Evolutionary conservation across 2,888 invertebrate species (phyloP).

Genomic region (Aspidiotus rigidus): DNA sequence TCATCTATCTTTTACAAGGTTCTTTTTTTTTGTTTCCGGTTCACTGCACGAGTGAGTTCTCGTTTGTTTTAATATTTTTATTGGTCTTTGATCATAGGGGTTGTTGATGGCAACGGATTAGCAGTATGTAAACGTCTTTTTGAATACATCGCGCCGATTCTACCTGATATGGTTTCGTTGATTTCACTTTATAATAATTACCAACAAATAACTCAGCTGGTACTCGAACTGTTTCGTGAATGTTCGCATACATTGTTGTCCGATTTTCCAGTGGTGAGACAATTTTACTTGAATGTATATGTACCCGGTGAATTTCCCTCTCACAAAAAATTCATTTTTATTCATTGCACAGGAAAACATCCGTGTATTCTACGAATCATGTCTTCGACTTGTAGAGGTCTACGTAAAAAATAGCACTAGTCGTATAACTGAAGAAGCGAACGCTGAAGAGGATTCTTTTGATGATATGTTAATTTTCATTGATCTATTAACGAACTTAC

Average conservation of each 20-base stretch:
- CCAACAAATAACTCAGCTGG: slow-evolving; percentile 64
- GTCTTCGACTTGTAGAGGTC: slow-evolving; percentile 58
- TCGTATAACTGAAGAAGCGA: slow-evolving; percentile 53
- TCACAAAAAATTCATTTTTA: too few species aligned
- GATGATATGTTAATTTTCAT: slow-evolving; percentile 70
- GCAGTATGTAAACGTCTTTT: slow-evolving; percentile 48
- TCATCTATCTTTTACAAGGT: slow-evolving; percentile 64
- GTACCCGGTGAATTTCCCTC: too few species aligned
- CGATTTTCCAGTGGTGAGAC: slow-evolving; percentile 46
- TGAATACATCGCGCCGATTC: slow-evolving; percentile 54
- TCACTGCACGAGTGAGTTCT: neutral
- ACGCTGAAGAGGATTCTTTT: slow-evolving; percentile 63
- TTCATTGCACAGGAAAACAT: slow-evolving; percentile 47
- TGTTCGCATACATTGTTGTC: slow-evolving; percentile 62
- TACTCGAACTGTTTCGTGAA: slow-evolving; percentile 62
- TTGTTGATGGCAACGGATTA: slow-evolving; percentile 54
- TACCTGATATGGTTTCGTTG: slow-evolving; percentile 60
- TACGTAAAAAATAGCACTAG: slow-evolving; percentile 59
- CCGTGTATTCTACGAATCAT: slow-evolving; percentile 57
- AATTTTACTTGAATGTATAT: too few species aligned
- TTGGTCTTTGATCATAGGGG: slow-evolving; percentile 44
- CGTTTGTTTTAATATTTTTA: too few species aligned
- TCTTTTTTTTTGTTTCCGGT: too few species aligned
- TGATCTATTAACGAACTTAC: slow-evolving; percentile 58
- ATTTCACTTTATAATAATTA: slow-evolving; percentile 68